phyloP scores from a whole-genome alignment of 2,113 vertebrate species.

The Psophia crepitans region DNA sequence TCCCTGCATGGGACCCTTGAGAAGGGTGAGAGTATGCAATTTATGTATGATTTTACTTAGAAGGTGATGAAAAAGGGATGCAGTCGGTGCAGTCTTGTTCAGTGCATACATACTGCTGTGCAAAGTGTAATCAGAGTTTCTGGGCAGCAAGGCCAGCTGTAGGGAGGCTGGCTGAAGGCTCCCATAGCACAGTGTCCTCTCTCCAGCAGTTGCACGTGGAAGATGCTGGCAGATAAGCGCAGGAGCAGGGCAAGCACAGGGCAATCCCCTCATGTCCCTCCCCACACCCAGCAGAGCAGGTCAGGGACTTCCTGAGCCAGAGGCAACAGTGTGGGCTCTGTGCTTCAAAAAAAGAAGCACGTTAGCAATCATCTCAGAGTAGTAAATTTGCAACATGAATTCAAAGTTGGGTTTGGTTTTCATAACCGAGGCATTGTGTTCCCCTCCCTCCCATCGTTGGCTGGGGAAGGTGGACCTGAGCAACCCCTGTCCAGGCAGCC shows the following conservation, averaged over 20 bases:
- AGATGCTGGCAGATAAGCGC: neutral
- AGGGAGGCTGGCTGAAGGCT: neutral
- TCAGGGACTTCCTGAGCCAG: neutral
- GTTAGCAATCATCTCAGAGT: neutral
- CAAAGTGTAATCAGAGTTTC: neutral
- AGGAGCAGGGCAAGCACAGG: neutral
- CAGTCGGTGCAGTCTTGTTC: neutral
- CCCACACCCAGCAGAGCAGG: neutral
- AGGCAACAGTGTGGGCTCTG: neutral
- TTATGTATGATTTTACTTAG: neutral
- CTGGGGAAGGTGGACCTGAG: neutral
- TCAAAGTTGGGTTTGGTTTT: neutral
- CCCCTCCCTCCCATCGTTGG: rapidly evolving
- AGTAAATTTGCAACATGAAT: neutral
- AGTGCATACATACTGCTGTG: neutral
- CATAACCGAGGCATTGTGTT: neutral
- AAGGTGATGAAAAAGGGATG: neutral
- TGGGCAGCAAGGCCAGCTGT: neutral
- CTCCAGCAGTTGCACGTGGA: neutral
- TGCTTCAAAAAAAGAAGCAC: neutral
- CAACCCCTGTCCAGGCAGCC: neutral
- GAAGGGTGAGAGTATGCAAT: neutral
- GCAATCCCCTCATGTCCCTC: neutral
- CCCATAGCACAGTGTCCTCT: rapidly evolving
- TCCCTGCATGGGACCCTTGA: neutral